These are phyloP conservation scores for Dufourea novaeangliae DNA, from an alignment of 1,140 invertebrate species.

Conservation along the genomic window DNA sequence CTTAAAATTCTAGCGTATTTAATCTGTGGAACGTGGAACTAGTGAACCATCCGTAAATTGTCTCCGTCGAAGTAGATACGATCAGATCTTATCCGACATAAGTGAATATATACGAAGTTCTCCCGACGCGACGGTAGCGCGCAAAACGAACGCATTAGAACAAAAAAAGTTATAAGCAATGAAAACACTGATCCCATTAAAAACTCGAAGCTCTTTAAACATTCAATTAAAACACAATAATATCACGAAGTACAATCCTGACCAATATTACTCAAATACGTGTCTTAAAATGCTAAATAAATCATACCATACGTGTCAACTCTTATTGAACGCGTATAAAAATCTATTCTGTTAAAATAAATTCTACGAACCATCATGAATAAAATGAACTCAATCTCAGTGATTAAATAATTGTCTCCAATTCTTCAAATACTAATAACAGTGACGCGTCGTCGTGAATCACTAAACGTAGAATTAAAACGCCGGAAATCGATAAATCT, in stretches of 20 bases:
- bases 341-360: not conserved
- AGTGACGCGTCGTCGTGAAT: not conserved
- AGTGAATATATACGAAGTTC: conserved; percentile 38
- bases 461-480: not conserved
- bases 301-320: not conserved
- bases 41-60: not conserved
- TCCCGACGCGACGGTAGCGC: conserved; percentile 69
- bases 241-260: too few relatives aligned
- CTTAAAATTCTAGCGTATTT: not conserved
- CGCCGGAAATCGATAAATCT: not conserved
- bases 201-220: not conserved
- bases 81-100: conserved; percentile 61
- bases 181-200: not conserved
- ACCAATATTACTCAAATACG: not conserved
- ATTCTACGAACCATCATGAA: not conserved
- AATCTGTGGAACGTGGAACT: not conserved
- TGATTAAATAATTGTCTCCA: too few relatives aligned
- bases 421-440: not conserved
- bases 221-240: not conserved
- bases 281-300: not conserved
- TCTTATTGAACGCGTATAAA: not conserved
- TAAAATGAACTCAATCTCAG: not conserved
- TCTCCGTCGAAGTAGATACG: conserved; percentile 63
- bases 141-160: conserved; percentile 9
- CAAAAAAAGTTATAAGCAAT: not conserved